Evolutionary conservation across 2,888 invertebrate genomes (phyloP).

Genomic region (Rhimphoctona megacephalus): DNA sequence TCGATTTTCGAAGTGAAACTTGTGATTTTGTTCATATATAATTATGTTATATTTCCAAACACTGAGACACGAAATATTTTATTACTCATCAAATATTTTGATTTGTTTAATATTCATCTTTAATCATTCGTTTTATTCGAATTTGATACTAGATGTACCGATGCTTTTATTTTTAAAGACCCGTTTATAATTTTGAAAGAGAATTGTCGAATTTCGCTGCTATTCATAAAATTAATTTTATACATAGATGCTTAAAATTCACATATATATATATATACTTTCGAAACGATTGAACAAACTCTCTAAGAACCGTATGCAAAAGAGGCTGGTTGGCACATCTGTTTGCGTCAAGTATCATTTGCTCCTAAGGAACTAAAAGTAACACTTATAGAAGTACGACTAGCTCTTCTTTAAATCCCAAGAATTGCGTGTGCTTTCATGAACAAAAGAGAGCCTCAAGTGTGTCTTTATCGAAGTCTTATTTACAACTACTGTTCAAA

Average conservation of each 20-base stretch:
- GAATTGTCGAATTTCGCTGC: not conserved
- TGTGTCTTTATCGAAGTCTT: not conserved
- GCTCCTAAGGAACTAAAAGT: not conserved
- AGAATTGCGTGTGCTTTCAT: not conserved
- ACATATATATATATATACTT: not conserved
- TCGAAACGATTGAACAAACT: slow-evolving; percentile 11
- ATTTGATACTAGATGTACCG: not conserved
- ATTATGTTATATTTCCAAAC: no score
- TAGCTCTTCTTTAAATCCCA: not conserved
- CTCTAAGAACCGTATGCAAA: not conserved
- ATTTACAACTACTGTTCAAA: not conserved
- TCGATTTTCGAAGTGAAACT: not conserved
- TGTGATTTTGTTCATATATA: not conserved
- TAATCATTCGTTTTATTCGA: not conserved
- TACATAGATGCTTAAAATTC: not conserved
- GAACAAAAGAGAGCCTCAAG: slow-evolving; percentile 4
- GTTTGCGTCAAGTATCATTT: slow-evolving; percentile 15
- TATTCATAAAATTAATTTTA: not conserved
- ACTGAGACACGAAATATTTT: no score
- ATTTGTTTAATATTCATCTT: not conserved
- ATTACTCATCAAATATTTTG: not conserved
- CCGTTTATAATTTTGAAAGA: not conserved
- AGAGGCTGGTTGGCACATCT: not conserved
- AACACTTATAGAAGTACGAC: not conserved
- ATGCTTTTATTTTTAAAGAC: not conserved